phyloP scores from a whole-genome alignment of 2,888 invertebrate genomes.

The Anarsia innoxiella region DNA sequence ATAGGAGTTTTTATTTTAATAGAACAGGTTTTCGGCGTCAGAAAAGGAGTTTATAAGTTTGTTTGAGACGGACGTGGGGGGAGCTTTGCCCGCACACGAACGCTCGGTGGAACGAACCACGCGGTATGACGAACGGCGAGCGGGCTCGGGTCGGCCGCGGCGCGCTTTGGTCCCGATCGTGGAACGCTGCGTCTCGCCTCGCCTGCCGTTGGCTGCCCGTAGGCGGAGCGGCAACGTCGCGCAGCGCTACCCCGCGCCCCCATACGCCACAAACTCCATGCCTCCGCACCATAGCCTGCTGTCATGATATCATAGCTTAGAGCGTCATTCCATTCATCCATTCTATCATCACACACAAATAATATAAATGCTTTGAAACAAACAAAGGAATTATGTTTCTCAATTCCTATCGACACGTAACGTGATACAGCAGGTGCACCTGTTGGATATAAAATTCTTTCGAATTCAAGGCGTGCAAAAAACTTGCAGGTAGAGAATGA shows the following conservation, averaged over 20 bases:
- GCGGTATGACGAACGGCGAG: constrained; percentile 35
- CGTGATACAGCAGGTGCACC: no score
- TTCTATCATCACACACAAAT: no score
- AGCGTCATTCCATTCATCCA: no score
- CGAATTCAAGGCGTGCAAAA: no score
- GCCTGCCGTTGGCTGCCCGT: constrained; percentile 25
- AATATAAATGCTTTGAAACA: no score
- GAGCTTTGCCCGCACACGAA: constrained; percentile 35
- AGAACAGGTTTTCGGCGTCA: constrained; percentile 52
- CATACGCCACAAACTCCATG: constrained; percentile 26
- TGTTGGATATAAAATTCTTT: no score
- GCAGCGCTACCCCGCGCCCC: constrained; percentile 39
- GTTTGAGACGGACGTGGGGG: constrained; percentile 33
- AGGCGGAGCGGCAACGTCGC: constrained; percentile 50
- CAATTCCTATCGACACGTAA: no score
- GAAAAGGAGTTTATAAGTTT: constrained; percentile 62
- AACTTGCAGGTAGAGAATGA: no score
- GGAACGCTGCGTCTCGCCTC: constrained; percentile 25
- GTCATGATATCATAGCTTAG: background rate
- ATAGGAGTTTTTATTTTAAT: constrained; percentile 37
- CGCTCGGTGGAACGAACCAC: constrained; percentile 46
- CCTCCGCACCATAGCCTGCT: constrained; percentile 17
- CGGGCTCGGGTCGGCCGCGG: constrained; percentile 18
- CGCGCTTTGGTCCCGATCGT: no score
- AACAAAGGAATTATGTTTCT: no score